Base-by-base conservation (phyloP, 2,113 vertebrate genomes). In the Solea senegalensis region DNA sequence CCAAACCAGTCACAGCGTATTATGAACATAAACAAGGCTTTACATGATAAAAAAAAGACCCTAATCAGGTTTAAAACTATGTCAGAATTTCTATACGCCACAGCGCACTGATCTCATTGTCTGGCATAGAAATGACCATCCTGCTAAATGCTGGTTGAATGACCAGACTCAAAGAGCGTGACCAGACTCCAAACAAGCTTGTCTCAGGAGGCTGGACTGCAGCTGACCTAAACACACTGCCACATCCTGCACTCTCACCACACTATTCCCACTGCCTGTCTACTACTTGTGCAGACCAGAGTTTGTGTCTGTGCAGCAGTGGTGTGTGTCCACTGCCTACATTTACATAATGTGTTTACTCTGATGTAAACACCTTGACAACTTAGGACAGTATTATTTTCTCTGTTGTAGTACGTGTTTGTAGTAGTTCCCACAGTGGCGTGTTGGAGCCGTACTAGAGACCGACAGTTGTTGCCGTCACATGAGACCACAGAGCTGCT, bases 101-200 rank as follows among this genome's bases (percentile, higher is more conserved):
- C 50, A n/a, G 52, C 0, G 44, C 52, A 67, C 68, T 80, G 71
- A 72, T 80, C 64, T 78, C 77, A 80, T 73, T 64, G 21, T 81
- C 56, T 58, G 61, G 8, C 34, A 61, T 69, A 52, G 40, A 78
- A 69, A 85, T 51, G 14, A 45, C 9, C 1, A 51, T 14, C 58
- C 58, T 51, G 62, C 65, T 62, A 80, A 81, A 56, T 51, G 65
- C 40, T 64, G 40, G 14, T 1, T 71, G 59, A 80, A 52, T 50
- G 54, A 65, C 51, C 71, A 59, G 48, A 69, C 4, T 76, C 57
- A 72, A 62, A 74, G 71, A 78, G 74, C 21, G 5, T 79, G 64
- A 67, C 74, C 59, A 56, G 62, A 69, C 58, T 53, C 61, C 21
- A 84, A 82, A 84, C 80, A 78, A 68, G 11, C 50, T 39, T 28